Conservation (phyloP, 2,888 invertebrate genomes). For the Ganaspis brasiliensis region DNA sequence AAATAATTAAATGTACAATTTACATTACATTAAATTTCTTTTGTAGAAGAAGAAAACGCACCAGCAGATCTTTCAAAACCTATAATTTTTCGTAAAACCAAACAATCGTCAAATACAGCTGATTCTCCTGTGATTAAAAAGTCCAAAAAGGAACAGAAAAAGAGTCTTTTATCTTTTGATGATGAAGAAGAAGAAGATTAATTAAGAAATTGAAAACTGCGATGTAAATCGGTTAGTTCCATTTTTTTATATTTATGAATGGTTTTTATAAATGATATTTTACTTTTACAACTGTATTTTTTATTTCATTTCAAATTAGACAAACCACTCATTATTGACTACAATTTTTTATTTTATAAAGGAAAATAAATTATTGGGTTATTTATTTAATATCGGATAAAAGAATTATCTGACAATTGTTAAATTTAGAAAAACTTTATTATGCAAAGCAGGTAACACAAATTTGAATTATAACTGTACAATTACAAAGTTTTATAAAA, state of each 20-base stretch:
- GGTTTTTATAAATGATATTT: background rate
- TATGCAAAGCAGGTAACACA: too few species aligned
- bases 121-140: slow-evolving; percentile 56
- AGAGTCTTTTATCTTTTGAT: slow-evolving; percentile 73
- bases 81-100: slow-evolving; percentile 81
- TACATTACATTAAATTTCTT: slow-evolving; percentile 40
- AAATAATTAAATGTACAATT: slow-evolving; percentile 42
- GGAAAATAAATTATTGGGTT: too few species aligned
- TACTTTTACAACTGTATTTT: background rate
- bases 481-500: too few species aligned
- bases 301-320: background rate
- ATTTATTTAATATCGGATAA: too few species aligned
- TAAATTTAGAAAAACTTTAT: too few species aligned
- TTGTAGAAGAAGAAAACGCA: slow-evolving; percentile 83
- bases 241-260: slow-evolving; percentile 1
- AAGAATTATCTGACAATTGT: too few species aligned
- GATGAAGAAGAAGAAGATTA: slow-evolving; percentile 64
- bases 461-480: too few species aligned
- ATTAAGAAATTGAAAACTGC: slow-evolving; percentile 12
- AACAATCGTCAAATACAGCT: slow-evolving; percentile 60
- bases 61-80: slow-evolving; percentile 84
- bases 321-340: too few species aligned
- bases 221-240: background rate
- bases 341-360: too few species aligned
- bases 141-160: slow-evolving; percentile 67